These are phyloP conservation scores for Macaria liturata DNA, from an alignment of 2,888 invertebrate species.

Conservation along the genomic window DNA sequence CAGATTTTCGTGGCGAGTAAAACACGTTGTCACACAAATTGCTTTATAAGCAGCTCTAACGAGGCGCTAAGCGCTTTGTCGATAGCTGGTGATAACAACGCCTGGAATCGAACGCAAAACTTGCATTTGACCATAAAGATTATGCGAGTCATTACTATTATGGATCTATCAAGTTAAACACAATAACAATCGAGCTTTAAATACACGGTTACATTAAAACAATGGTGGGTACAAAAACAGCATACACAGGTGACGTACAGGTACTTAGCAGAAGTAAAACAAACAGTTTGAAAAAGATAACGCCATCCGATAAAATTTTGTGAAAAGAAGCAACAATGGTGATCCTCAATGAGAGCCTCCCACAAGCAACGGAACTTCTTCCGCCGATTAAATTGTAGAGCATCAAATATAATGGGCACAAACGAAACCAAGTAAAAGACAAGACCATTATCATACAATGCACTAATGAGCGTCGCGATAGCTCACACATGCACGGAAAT, in stretches of 20 bases:
- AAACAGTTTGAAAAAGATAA: slow-evolving; percentile 43
- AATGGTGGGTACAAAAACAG: slow-evolving; percentile 16
- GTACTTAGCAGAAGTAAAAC: slow-evolving; percentile 31
- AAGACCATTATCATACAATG: slow-evolving; percentile 49
- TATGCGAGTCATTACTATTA: neutral
- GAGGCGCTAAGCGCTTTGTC: slow-evolving; percentile 56
- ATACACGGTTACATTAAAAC: slow-evolving; percentile 12
- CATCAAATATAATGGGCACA: slow-evolving; percentile 62
- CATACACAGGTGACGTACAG: slow-evolving; percentile 27
- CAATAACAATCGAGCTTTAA: slow-evolving; percentile 34
- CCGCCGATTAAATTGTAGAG: slow-evolving; percentile 65
- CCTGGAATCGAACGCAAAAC: slow-evolving; percentile 52
- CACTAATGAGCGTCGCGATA: slow-evolving; percentile 49
- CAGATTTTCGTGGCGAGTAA: slow-evolving; percentile 38
- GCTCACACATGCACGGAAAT: slow-evolving; percentile 39
- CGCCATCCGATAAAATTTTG: slow-evolving; percentile 49
- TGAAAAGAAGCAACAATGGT: slow-evolving; percentile 57
- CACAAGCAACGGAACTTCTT: slow-evolving; percentile 70
- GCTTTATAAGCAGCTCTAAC: slow-evolving; percentile 54
- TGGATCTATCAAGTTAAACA: slow-evolving; percentile 4
- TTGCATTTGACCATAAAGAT: slow-evolving; percentile 35
- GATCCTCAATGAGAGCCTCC: slow-evolving; percentile 56
- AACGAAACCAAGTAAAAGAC: slow-evolving; percentile 59
- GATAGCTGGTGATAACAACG: slow-evolving; percentile 57
- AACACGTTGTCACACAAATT: slow-evolving; percentile 50